phyloP scores from a whole-genome alignment of 1,140 invertebrate species.

The Conus ventricosus region DNA sequence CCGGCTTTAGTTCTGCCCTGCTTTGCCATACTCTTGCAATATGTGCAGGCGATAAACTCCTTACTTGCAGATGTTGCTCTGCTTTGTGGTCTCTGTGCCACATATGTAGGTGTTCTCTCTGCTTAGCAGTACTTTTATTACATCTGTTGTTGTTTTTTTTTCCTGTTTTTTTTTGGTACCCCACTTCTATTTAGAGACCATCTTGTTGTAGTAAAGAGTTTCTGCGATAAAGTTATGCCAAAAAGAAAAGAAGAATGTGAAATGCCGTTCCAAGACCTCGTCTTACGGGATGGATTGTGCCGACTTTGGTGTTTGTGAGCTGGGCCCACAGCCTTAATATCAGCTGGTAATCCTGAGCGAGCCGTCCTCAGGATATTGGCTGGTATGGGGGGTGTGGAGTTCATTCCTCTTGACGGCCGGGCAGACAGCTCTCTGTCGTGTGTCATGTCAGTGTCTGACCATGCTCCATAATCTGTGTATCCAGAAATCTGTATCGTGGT shows the following conservation, averaged over 20 bases:
- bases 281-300: not conserved
- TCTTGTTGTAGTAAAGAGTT: not conserved
- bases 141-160: too few species aligned
- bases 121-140: not conserved
- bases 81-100: not conserved
- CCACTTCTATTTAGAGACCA: not conserved
- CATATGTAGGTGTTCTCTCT: not conserved
- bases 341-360: slow-evolving; percentile 97
- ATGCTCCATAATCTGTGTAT: not conserved
- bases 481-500: not conserved
- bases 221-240: not conserved
- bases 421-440: slow-evolving; percentile 34
- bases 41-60: not conserved
- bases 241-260: not conserved
- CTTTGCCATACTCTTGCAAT: not conserved
- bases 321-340: slow-evolving; percentile 84
- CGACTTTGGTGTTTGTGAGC: not conserved
- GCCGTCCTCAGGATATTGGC: slow-evolving; percentile 63
- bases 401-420: slow-evolving; percentile 15
- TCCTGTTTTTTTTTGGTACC: not conserved
- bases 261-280: not conserved
- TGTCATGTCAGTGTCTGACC: not conserved
- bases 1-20: not conserved
- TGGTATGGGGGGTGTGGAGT: slow-evolving; percentile 67
- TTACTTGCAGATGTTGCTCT: not conserved